phyloP scores from a whole-genome alignment of 2,888 invertebrate genomes.

The Plebejus anna region DNA sequence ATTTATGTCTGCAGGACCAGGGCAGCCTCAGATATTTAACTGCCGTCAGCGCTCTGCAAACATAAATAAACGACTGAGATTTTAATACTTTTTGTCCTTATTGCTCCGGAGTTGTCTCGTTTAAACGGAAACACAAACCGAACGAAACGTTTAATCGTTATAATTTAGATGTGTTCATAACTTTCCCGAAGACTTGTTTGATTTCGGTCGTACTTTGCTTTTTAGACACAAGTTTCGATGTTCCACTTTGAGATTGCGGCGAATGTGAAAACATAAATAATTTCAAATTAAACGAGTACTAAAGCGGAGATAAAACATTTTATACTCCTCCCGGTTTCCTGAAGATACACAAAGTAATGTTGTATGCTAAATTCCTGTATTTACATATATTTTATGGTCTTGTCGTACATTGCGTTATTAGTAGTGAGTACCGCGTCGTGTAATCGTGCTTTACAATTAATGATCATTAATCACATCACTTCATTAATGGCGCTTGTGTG shows the following conservation, averaged over 20 bases:
- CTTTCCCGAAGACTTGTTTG: slow-evolving; percentile 18
- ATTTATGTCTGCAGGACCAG: slow-evolving; percentile 60
- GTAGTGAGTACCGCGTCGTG: not conserved
- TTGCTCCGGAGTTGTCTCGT: slow-evolving; percentile 40
- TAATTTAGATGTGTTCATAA: slow-evolving; percentile 26
- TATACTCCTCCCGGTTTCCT: slow-evolving; percentile 15
- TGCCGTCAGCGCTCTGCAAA: slow-evolving; percentile 62
- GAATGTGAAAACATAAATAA: slow-evolving; percentile 13
- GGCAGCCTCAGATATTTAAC: slow-evolving; percentile 66
- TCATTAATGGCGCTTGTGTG: slow-evolving; percentile 36
- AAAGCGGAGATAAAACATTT: slow-evolving; percentile 7
- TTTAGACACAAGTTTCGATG: not conserved
- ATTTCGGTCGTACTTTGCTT: slow-evolving; percentile 9
- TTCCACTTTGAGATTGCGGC: not conserved
- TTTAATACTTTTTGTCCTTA: slow-evolving; percentile 68
- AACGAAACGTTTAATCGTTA: slow-evolving; percentile 30
- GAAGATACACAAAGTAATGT: slow-evolving; percentile 9
- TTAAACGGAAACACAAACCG: slow-evolving; percentile 33
- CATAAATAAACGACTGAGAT: slow-evolving; percentile 68
- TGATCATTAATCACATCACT: slow-evolving; percentile 37
- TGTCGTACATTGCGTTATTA: not conserved
- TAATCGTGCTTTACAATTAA: slow-evolving; percentile 25
- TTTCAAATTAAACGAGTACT: slow-evolving; percentile 15
- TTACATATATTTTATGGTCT: not conserved
- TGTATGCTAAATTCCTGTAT: slow-evolving; percentile 5